phyloP scores from a whole-genome alignment of 2,113 vertebrate species.

The Taxidea taxus region DNA sequence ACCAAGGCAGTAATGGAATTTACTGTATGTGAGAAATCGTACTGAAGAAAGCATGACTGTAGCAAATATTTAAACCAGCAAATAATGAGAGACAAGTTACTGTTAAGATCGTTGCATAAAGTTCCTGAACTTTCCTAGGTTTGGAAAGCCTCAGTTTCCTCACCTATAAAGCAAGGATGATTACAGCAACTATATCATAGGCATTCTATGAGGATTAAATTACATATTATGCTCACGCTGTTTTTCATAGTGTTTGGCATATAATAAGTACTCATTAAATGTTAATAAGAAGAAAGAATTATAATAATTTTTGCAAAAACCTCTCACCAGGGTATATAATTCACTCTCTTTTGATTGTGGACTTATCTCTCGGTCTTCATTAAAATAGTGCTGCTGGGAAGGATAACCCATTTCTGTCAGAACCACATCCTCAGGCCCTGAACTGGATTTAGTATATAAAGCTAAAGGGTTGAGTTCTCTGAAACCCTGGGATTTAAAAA shows the following conservation, averaged over 20 bases:
- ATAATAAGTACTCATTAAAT: background rate
- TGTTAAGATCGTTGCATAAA: background rate
- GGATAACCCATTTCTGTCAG: background rate
- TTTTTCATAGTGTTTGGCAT: background rate
- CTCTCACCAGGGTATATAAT: slow-evolving; percentile 11
- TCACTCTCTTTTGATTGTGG: slow-evolving; percentile 6
- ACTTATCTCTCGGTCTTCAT: slow-evolving; percentile 27
- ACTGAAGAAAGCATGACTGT: too few species aligned
- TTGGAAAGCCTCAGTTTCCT: background rate
- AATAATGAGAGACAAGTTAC: background rate
- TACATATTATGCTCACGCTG: background rate
- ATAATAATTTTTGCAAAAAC: background rate
- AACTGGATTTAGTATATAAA: slow-evolving; percentile 83
- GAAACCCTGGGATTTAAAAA: slow-evolving; percentile 82
- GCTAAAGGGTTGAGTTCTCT: slow-evolving; percentile 83
- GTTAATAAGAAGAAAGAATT: background rate
- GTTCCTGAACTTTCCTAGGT: background rate
- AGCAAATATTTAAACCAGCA: background rate
- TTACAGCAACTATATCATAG: background rate
- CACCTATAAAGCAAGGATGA: background rate
- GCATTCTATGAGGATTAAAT: background rate
- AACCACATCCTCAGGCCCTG: background rate
- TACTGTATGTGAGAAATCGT: background rate
- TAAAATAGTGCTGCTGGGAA: slow-evolving; percentile 56
- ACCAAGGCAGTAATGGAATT: background rate